Base-by-base conservation (phyloP, 2,888 invertebrate species). In the Axea sp. region DNA sequence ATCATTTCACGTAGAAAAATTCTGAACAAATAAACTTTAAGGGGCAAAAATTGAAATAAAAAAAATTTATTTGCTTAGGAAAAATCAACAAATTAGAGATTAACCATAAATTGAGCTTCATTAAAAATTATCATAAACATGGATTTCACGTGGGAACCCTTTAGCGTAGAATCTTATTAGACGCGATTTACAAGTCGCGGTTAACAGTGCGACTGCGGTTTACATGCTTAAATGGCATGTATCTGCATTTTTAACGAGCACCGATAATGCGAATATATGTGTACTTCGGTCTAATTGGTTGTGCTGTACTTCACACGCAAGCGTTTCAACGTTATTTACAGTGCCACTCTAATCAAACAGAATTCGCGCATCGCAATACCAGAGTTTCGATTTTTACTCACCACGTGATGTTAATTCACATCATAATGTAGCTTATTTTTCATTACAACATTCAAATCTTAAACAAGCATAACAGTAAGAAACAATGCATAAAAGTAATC, bases 201-300 rank as follows among this genome's bases (percentile, higher is more conserved):
- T 49, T 59, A 33, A 37, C 11, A 33, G 37, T 41, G 19, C 41
- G 33, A 68, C 41, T 47, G 49, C 39, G 53, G 55, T 67, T 65
- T 57, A 49, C 57, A 68, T 49, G 57, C 57, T 68, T 41, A 59
- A 68, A 59, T 59, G 49, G 43, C 59, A 59, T 39, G 68, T 49
- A 59, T 68, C 57, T 59, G 68, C 57, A 68, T 49, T 68, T 68
- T 68, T 68, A 68, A 68, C 68, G 68, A 68, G 68, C 68, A 31
- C 68, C 68, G 68, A 57, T 59, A 59, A 68, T 59, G 19, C 49
- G 33, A 68, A 68, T 68, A 59, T 59, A 68, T 51, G 59, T 43
- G 35, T 51, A 43, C 26, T 49, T 59, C 14, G 43, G 41, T 67
- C 30, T 59, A 68, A 68, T 68, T 68, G 51, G 68, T 51, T 37